These are phyloP conservation scores for Gasterosteus nipponicus DNA, from an alignment of 2,113 vertebrate species.

Conservation along the genomic window DNA sequence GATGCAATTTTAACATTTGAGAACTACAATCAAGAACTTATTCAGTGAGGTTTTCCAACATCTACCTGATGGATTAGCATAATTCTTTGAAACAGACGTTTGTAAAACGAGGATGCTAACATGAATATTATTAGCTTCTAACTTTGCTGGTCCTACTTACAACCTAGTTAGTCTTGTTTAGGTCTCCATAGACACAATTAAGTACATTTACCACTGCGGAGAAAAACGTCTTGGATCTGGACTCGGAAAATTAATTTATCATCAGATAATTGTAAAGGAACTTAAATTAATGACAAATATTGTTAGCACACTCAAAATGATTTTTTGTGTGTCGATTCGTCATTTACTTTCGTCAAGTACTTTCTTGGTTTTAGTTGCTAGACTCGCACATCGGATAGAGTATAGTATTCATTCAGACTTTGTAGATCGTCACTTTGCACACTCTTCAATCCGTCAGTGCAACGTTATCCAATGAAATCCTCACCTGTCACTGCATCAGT, in stretches of 20 bases:
- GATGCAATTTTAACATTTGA: background rate
- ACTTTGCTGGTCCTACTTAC: background rate
- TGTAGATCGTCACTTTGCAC: too few species aligned
- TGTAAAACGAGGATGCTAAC: background rate
- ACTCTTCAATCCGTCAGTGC: too few species aligned
- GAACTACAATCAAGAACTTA: background rate
- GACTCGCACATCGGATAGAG: slow-evolving; percentile 49
- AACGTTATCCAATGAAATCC: too few species aligned
- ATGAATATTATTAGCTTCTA: background rate
- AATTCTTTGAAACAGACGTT: background rate
- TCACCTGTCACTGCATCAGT: too few species aligned
- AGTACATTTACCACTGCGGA: background rate
- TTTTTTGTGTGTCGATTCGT: slow-evolving; percentile 1
- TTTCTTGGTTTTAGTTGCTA: slow-evolving; percentile 45
- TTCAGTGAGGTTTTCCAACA: background rate
- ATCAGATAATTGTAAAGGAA: background rate
- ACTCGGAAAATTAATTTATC: background rate
- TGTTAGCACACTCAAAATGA: background rate
- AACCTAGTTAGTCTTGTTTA: background rate
- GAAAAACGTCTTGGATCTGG: background rate
- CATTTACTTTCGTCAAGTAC: background rate
- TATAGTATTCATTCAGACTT: slow-evolving; percentile 22
- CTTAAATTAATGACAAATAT: slow-evolving; percentile 2
- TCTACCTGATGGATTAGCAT: background rate
- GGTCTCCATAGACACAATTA: background rate